Conservation (phyloP, 2,113 vertebrate species). For the Dromas ardeola region DNA sequence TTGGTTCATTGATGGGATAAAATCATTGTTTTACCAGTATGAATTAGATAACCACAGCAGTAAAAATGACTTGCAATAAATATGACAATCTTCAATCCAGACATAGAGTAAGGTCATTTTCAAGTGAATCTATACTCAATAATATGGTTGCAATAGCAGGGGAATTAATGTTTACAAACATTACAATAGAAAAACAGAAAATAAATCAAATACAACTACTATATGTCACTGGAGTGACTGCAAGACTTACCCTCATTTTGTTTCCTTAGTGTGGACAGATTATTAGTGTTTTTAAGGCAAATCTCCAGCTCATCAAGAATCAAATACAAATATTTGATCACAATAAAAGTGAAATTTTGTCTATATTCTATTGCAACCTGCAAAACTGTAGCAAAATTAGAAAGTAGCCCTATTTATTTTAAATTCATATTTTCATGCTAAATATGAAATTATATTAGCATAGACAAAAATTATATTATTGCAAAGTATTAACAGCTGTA, state of each 20-base stretch:
- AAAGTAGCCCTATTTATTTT: neutral
- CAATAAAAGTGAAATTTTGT: neutral
- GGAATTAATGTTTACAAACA: neutral
- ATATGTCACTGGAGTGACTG: neutral
- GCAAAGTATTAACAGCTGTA: neutral
- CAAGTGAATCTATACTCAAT: neutral
- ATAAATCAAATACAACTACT: neutral
- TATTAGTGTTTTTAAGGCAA: neutral
- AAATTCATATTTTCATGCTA: neutral
- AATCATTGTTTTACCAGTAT: neutral
- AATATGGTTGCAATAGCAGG: neutral
- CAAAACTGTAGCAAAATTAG: neutral
- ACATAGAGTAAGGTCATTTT: neutral
- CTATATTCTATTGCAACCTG: neutral
- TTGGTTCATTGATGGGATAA: neutral
- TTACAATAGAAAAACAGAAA: neutral
- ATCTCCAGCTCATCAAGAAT: neutral
- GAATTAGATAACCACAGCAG: neutral
- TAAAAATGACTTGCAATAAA: neutral
- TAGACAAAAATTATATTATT: neutral
- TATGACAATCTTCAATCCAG: neutral
- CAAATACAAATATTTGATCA: neutral
- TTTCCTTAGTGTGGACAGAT: neutral
- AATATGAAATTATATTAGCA: neutral
- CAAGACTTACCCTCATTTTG: neutral